These are phyloP conservation scores for Alexandromys fortis DNA, from an alignment of 2,113 vertebrate species.

Conservation along the genomic window DNA sequence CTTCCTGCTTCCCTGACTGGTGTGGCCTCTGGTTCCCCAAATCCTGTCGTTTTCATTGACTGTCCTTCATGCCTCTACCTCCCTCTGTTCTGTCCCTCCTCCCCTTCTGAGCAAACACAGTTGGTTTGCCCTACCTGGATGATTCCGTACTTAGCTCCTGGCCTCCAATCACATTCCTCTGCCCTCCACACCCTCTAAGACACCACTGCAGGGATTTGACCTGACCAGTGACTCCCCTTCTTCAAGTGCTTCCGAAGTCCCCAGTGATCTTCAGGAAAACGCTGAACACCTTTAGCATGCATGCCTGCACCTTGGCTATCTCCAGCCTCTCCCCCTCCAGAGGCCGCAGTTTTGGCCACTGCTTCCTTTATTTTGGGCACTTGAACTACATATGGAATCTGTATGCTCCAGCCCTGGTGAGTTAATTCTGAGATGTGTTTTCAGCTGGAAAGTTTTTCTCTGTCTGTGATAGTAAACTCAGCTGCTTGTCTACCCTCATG, in stretches of 20 bases:
- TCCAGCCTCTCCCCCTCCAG: not conserved
- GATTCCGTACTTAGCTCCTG: not conserved
- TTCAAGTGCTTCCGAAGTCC: slow-evolving; percentile 31
- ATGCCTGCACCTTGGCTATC: not conserved
- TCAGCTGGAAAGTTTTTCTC: not conserved
- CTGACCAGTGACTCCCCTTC: not conserved
- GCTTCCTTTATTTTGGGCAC: not conserved
- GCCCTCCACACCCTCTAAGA: not conserved
- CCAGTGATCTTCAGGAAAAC: not conserved
- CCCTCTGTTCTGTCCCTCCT: not conserved
- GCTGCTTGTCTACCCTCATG: not conserved
- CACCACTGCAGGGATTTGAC: not conserved
- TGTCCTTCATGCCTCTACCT: not conserved
- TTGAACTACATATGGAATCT: slow-evolving; percentile 30
- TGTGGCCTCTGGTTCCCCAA: not conserved
- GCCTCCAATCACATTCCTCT: not conserved
- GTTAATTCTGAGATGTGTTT: slow-evolving; percentile 16
- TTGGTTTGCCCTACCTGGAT: not conserved
- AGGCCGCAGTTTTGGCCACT: not conserved
- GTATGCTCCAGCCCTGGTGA: not conserved
- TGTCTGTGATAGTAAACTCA: not conserved
- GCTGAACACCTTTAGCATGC: not conserved
- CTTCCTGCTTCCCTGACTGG: not conserved
- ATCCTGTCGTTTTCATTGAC: not conserved
- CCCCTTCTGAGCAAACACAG: not conserved